Base-by-base conservation (phyloP, 2,797 vertebrate genomes). In the Pristis pectinata region DNA sequence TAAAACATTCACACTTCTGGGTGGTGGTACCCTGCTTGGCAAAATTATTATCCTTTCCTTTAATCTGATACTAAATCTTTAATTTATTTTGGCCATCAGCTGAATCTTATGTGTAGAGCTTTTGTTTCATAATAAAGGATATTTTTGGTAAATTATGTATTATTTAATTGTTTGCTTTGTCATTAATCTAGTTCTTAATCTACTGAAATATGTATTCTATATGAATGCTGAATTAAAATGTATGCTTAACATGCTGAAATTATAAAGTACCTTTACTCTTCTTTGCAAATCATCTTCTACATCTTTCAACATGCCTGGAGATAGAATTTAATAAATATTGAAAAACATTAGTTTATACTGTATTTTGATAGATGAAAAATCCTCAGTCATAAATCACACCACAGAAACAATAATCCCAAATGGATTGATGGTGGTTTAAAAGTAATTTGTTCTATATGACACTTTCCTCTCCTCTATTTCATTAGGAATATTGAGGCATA, bases 281-380 rank as follows among this genome's bases (percentile, higher is more conserved):
- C 98, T 98, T 97, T 99, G 99, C 96, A 99, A 97, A 95, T 99
- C 99, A 95, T 99, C 99, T 96, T 99, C 99, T 94, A 99, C 99
- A 95, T 99, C 99, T 97, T 99, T 99, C 22, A 99, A 97, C 99
- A 99, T 99, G 95, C 99, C 99, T 99, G 95, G 19, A 93, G 91
- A 93, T 30, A 59, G 79, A 85, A 94, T 64, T 74, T 53, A 85
- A 0, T 87, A 87, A 9, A 94, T 27, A 49, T 27, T 67, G n/a
- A 64, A 91, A 64, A 67, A 91, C 1, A 67, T 5, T 27, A 67
- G 15, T 17, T 80, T 44, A 67, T 64, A 19, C 56, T n/a, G 34
- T 61, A 61, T 6, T 61, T 89, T n/a, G 49, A 67, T 0, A 91
- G 59, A 91, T 67, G 19, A 41, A 67, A 41, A 67, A 64, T n/a